Conservation (phyloP, 2,797 vertebrate species). For the Pelochelys cantorii region DNA sequence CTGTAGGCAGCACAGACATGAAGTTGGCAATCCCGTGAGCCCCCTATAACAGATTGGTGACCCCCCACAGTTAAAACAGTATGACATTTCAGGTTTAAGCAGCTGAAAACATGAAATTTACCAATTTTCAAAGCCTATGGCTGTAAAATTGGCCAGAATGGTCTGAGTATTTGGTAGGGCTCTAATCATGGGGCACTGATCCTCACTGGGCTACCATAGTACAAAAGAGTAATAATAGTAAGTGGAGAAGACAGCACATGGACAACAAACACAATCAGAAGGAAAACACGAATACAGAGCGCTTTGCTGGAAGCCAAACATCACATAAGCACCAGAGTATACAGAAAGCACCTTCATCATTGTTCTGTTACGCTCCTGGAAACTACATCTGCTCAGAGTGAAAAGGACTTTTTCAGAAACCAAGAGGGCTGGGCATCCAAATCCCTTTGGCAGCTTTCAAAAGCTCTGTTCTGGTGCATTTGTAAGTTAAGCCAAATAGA, state of each 20-base stretch:
- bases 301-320: not conserved
- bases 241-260: not conserved
- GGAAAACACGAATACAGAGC: not conserved
- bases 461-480: not conserved
- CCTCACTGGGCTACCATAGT: not conserved
- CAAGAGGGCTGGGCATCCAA: rapidly evolving
- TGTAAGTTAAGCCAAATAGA: not conserved
- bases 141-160: too few species aligned
- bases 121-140: too few species aligned
- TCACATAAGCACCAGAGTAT: rapidly evolving
- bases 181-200: not conserved
- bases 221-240: rapidly evolving
- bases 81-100: too few species aligned
- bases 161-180: too few species aligned
- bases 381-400: not conserved
- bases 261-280: not conserved
- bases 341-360: rapidly evolving
- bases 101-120: too few species aligned
- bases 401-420: not conserved
- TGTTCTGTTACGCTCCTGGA: not conserved
- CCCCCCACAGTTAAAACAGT: too few species aligned
- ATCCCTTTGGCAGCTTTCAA: not conserved
- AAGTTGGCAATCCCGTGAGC: too few species aligned
- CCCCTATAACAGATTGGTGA: too few species aligned
- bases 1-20: too few species aligned